Conservation (phyloP, 1,140 invertebrate species). For the Thaumatotibia leucotreta region DNA sequence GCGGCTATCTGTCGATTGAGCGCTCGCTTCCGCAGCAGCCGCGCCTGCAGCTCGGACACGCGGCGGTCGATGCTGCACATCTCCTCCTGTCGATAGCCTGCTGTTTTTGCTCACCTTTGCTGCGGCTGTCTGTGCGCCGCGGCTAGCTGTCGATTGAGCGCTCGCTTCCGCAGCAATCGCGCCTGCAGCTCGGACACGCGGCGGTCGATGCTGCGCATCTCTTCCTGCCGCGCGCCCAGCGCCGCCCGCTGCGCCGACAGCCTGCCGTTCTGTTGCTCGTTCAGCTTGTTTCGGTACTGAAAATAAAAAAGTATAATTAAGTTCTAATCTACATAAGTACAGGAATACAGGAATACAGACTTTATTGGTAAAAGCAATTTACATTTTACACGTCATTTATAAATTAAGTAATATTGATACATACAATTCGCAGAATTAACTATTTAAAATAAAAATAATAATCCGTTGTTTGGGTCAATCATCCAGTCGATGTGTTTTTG, state of each 20-base stretch:
- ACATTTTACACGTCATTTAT: too few species aligned
- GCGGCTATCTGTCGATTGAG: background rate
- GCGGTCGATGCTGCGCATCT: slow-evolving; percentile 93
- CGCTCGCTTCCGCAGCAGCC: background rate
- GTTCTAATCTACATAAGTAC: too few species aligned
- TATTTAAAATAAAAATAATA: too few species aligned
- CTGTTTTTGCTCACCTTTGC: slow-evolving; percentile 32
- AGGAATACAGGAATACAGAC: too few species aligned
- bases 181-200: slow-evolving; percentile 95
- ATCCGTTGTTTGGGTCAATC: too few species aligned
- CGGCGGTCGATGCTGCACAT: background rate
- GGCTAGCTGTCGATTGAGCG: slow-evolving; percentile 90
- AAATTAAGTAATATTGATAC: too few species aligned
- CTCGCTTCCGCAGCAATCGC: slow-evolving; percentile 89
- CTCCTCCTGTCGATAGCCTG: background rate
- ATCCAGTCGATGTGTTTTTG: too few species aligned
- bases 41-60: background rate
- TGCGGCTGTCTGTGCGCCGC: slow-evolving; percentile 80
- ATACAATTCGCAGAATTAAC: too few species aligned
- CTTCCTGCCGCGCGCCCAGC: slow-evolving; percentile 89
- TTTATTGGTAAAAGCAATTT: too few species aligned
- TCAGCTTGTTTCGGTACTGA: slow-evolving; percentile 96
- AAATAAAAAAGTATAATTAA: too few species aligned
- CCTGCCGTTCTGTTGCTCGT: slow-evolving; percentile 94
- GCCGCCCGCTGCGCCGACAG: slow-evolving; percentile 91